Percentiles rank a stretch among this genome's conserved stretches.
phyloP scores from a whole-genome alignment of 1,140 invertebrate genomes.

The Anoplophora glabripennis region DNA sequence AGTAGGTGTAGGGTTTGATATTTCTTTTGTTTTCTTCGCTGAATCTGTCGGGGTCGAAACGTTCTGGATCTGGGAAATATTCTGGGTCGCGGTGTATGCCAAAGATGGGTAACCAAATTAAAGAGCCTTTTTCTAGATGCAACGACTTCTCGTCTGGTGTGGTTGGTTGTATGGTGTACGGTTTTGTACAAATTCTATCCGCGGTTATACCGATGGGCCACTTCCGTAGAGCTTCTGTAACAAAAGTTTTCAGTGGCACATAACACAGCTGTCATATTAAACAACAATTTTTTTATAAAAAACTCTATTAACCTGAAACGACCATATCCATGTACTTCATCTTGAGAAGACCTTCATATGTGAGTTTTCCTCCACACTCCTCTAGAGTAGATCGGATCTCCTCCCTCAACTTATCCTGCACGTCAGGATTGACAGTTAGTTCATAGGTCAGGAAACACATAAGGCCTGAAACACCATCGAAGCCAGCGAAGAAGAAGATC shows the following conservation, averaged over 20 bases:
- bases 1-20: conserved; percentile 47
- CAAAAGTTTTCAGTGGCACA: neutral
- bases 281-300: neutral
- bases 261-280: no score
- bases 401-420: conserved; percentile 47
- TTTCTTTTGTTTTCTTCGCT: conserved; percentile 42
- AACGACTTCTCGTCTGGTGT: conserved; percentile 11
- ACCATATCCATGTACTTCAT: conserved; percentile 51
- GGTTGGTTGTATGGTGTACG: conserved; percentile 46
- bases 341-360: conserved; percentile 42
- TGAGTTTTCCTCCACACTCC: conserved; percentile 29
- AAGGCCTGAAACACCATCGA: conserved; percentile 42
- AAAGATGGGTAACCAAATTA: conserved; percentile 52
- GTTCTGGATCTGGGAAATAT: conserved; percentile 50
- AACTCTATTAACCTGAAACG: conserved; percentile 13
- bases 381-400: conserved; percentile 35
- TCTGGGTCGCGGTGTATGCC: conserved; percentile 54
- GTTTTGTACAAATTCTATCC: conserved; percentile 53
- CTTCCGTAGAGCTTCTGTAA: conserved; percentile 56
- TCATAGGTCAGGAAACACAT: conserved; percentile 45
- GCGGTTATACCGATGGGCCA: conserved; percentile 53
- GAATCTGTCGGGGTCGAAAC: conserved; percentile 53
- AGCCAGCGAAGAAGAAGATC: conserved; percentile 48
- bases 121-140: conserved; percentile 7
- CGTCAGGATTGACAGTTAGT: conserved; percentile 54